Conservation (phyloP, 1,140 invertebrate genomes). For the Apis laboriosa region DNA sequence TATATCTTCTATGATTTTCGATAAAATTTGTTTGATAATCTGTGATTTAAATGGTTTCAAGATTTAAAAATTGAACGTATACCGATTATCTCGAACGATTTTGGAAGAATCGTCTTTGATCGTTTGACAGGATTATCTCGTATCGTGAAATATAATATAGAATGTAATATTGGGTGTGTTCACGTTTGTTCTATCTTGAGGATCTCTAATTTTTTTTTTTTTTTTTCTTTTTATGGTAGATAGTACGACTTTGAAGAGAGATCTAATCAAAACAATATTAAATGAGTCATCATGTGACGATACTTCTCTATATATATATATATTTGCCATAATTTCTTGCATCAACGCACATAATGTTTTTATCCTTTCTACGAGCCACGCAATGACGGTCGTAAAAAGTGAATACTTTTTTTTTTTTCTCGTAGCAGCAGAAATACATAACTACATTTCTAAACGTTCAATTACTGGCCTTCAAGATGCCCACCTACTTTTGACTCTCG, state of each 20-base stretch:
- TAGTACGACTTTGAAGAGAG: background rate
- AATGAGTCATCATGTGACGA: slow-evolving; percentile 6
- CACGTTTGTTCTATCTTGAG: background rate
- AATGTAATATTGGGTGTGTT: background rate
- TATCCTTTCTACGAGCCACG: background rate
- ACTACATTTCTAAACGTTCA: too few species aligned
- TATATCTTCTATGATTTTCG: too few species aligned
- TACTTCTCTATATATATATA: background rate
- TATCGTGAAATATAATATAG: background rate
- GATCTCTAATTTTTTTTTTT: background rate
- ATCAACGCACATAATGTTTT: background rate
- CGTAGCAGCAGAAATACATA: too few species aligned
- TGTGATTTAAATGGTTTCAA: too few species aligned
- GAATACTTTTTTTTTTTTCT: too few species aligned
- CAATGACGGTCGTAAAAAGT: too few species aligned
- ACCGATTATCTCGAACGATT: background rate
- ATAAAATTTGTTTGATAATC: background rate
- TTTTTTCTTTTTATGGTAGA: too few species aligned
- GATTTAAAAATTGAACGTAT: too few species aligned
- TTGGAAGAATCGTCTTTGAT: background rate
- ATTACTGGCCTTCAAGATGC: too few species aligned
- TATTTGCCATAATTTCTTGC: background rate
- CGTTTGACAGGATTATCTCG: background rate
- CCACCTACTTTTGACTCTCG: too few species aligned
- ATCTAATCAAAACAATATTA: slow-evolving; percentile 17